Percentiles rank a stretch among this genome's conserved stretches.
phyloP scores from a whole-genome alignment of 2,797 vertebrate genomes.

The Argya squamiceps region DNA sequence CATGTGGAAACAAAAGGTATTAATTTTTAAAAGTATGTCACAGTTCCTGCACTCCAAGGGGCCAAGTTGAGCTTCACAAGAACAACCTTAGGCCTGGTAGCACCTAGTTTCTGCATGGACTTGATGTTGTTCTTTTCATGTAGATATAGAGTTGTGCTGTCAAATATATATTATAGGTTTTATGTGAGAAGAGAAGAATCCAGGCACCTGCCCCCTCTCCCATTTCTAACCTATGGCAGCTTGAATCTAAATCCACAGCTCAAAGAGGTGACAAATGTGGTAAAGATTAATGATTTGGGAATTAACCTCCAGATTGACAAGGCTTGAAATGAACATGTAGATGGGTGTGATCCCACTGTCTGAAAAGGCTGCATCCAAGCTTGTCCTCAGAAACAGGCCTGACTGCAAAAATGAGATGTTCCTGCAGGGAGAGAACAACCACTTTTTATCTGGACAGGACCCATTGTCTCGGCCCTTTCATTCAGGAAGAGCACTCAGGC shows the following conservation, averaged over 20 bases:
- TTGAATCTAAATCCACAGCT: not conserved
- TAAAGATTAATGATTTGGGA: not conserved
- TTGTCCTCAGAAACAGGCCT: not conserved
- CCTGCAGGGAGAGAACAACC: not conserved
- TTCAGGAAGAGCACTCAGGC: not conserved
- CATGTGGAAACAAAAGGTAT: not conserved
- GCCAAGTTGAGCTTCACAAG: not conserved
- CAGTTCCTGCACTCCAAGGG: not conserved
- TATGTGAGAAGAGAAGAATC: not conserved
- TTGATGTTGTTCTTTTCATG: not conserved
- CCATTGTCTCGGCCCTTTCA: not conserved
- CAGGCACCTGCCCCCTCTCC: not conserved
- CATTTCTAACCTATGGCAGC: not conserved
- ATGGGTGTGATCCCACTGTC: not conserved
- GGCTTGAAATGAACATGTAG: not conserved
- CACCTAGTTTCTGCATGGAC: fast-evolving
- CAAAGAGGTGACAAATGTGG: not conserved
- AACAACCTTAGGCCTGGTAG: not conserved
- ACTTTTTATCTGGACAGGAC: not conserved
- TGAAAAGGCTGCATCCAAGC: not conserved
- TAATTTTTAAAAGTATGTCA: not conserved
- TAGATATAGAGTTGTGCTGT: not conserved
- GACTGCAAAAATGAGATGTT: not conserved
- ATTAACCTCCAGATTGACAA: not conserved
- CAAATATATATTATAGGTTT: not conserved